A percentile compares a stretch with the other conserved stretches of the same genome.
These are phyloP conservation scores for Helicoverpa armigera DNA, from an alignment of 1,140 invertebrate genomes.

Conservation along the genomic window DNA sequence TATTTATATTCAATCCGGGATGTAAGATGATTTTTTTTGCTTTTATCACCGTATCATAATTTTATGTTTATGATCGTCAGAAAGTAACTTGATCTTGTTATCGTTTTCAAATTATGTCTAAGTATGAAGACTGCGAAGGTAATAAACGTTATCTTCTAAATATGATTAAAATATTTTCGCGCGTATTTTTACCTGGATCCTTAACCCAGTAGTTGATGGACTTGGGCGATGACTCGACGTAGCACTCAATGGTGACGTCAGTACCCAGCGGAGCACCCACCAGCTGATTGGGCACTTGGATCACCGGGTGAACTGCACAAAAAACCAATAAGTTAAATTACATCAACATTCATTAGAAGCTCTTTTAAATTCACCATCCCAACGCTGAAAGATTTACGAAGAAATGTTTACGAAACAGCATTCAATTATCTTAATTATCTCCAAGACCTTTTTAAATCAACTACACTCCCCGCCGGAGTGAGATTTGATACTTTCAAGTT, in stretches of 20 bases:
- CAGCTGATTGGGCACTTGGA: slow-evolving; percentile 95
- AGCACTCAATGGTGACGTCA: slow-evolving; percentile 95
- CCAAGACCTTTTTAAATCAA: slow-evolving; percentile 10
- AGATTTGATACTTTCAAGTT: slow-evolving; percentile 30
- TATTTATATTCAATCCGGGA: slow-evolving; percentile 39
- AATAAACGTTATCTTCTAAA: background rate
- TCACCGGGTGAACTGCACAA: slow-evolving; percentile 93
- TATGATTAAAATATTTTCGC: too few species aligned
- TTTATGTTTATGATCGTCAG: slow-evolving; percentile 5
- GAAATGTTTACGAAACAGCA: background rate
- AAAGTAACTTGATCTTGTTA: slow-evolving; percentile 17
- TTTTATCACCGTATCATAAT: slow-evolving; percentile 19
- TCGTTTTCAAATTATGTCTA: background rate
- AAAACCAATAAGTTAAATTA: background rate
- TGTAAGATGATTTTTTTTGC: slow-evolving; percentile 14
- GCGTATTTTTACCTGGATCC: slow-evolving; percentile 89
- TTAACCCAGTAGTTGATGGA: slow-evolving; percentile 96
- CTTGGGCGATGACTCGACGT: slow-evolving; percentile 95
- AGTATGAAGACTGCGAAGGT: background rate
- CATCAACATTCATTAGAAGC: background rate
- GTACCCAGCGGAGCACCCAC: slow-evolving; percentile 95
- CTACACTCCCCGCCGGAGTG: slow-evolving; percentile 1
- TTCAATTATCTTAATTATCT: slow-evolving; percentile 32
- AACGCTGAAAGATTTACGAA: slow-evolving; percentile 18
- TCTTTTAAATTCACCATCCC: background rate